Evolutionary conservation across 1,140 invertebrate genomes (phyloP).

Genomic region (Ephestia elutella): DNA sequence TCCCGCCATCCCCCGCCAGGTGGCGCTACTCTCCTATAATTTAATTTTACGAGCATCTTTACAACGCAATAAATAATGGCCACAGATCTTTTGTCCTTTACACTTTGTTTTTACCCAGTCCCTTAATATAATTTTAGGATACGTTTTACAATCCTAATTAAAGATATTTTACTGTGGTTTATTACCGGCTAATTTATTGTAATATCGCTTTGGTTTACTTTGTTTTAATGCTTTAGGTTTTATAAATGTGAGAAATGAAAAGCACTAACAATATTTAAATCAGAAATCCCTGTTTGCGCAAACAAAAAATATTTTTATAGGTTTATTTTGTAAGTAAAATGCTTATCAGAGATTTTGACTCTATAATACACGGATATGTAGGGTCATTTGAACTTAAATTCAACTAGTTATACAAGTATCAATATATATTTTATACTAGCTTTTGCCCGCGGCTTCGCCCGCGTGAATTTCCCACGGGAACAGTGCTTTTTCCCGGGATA

Average conservation of each 20-base stretch:
- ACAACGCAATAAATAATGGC: not conserved
- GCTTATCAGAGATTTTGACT: no score
- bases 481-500: no score
- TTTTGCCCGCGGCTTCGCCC: no score
- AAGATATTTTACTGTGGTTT: slow-evolving; percentile 2
- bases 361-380: no score
- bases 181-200: slow-evolving; percentile 2
- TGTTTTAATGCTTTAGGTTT: not conserved
- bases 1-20: not conserved
- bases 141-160: not conserved
- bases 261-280: not conserved
- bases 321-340: no score
- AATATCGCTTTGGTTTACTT: not conserved
- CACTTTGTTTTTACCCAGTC: not conserved
- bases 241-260: not conserved
- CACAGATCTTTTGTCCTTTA: not conserved
- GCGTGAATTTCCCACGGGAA: no score
- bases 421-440: no score
- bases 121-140: slow-evolving; percentile 2
- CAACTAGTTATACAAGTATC: no score
- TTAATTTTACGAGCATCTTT: slow-evolving; percentile 3
- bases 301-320: no score
- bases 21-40: not conserved
- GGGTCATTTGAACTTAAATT: no score
- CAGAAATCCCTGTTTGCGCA: no score